Conservation (phyloP, 2,888 invertebrate genomes). For the Elysia crispata region DNA sequence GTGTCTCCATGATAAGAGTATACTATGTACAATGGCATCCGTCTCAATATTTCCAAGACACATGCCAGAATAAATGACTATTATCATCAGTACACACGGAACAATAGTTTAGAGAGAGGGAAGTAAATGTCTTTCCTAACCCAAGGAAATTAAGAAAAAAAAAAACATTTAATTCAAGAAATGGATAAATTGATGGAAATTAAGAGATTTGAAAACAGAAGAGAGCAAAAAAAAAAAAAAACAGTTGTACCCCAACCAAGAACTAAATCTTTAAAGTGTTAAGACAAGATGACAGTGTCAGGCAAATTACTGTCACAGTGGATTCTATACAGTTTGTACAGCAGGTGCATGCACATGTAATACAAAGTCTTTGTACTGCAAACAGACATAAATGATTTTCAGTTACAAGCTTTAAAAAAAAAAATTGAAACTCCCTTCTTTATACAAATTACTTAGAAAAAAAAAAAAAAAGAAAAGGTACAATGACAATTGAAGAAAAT, state of each 20-base stretch:
- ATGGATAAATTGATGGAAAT: not conserved
- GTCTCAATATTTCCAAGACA: no score
- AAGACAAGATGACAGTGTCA: not conserved
- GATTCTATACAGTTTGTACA: constrained; percentile 30
- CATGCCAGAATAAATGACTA: not conserved
- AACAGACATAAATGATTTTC: not conserved
- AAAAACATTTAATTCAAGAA: not conserved
- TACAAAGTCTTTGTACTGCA: no score
- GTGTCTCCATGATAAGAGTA: no score
- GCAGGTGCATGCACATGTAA: not conserved
- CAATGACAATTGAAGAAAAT: not conserved
- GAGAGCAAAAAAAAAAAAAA: not conserved
- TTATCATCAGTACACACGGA: not conserved
- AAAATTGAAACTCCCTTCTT: constrained; percentile 35
- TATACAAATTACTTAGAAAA: constrained; percentile 18
- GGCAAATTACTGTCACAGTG: not conserved
- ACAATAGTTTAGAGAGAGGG: not conserved
- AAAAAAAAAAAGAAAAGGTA: constrained; percentile 17
- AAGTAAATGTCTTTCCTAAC: not conserved
- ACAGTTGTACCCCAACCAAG: constrained; percentile 15
- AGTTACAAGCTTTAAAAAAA: not conserved
- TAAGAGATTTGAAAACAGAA: not conserved
- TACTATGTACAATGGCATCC: no score
- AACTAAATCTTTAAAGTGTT: not conserved
- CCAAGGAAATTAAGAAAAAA: not conserved